Evolutionary conservation across 2,113 vertebrate genomes (phyloP).

Genomic region (Malurus cyaneus): DNA sequence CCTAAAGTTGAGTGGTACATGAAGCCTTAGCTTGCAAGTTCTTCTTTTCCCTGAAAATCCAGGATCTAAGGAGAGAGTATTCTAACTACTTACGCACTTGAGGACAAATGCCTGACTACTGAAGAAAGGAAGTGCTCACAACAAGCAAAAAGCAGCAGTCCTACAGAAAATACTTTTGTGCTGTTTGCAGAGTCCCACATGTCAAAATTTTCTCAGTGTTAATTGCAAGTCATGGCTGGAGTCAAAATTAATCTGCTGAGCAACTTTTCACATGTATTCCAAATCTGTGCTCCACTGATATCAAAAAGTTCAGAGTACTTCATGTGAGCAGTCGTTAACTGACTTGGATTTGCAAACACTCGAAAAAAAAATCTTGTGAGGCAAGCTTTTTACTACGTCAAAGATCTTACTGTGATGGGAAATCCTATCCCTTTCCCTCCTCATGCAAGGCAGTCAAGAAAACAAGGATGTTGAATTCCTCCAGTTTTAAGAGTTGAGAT

Average conservation of each 20-base stretch:
- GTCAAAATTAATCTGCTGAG: neutral
- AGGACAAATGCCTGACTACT: neutral
- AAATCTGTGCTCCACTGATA: neutral
- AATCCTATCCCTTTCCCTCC: slow-evolving; percentile 40
- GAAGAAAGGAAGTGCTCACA: neutral
- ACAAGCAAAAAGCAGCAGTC: neutral
- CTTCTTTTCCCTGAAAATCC: too few relatives aligned
- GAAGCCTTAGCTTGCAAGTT: too few relatives aligned
- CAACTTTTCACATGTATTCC: neutral
- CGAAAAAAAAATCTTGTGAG: slow-evolving; percentile 27
- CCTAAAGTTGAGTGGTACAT: too few relatives aligned
- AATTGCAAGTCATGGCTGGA: neutral
- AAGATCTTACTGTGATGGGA: neutral
- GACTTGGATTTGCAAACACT: slow-evolving; percentile 15
- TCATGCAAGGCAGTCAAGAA: neutral
- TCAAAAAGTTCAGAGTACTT: neutral
- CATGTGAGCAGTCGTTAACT: neutral
- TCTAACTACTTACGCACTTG: too few relatives aligned
- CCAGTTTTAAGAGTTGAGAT: slow-evolving; percentile 11
- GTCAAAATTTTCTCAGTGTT: neutral
- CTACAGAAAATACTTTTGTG: neutral
- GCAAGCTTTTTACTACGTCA: too few relatives aligned
- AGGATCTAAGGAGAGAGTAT: too few relatives aligned
- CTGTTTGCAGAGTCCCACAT: neutral
- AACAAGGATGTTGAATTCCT: slow-evolving; percentile 34